Evolutionary conservation across 2,113 vertebrate genomes (phyloP), one percentile per base, ranked within the genome.

Genomic region (Myotis brandtii): DNA sequence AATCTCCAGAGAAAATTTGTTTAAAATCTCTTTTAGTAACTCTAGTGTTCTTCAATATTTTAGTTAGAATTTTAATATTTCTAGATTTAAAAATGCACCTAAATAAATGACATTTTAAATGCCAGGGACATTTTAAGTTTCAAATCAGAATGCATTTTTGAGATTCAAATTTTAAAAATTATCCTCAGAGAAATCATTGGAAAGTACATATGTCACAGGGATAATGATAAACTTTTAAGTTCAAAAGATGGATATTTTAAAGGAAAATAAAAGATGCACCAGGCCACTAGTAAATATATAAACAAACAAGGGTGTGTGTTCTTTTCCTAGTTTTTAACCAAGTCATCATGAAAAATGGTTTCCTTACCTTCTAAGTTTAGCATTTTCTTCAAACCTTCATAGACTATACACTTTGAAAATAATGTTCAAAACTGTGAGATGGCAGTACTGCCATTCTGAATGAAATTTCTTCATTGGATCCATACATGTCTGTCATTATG

Each of bases 31-130:
- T 21, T 89, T 54, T 73, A 84, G 66, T 81, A 90, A 92, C 34
- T 66, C 40, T 4, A 52, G 13, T 79, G 17, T 96, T 96, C 40
- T 87, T 91, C 48, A 84, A 76, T 46, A 40, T 88, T 62, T 94
- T 91, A 87, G 46, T 88, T 88, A 95, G 43, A 92, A 94, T 94
- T 90, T 81, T 83, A 70, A 56, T 95, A 17, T 96, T 94, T 88
- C 37, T 40, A 95, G 32, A 13, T 66, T 95, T 84, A 81, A 59
- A 94, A 84, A 88, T 95, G 3, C 5, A 87, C 23, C 37, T 93
- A 85, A 73, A 62, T 87, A 54, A 90, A 76, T 67, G 48, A 72
- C 73, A 73, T 69, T 95, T 40, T 90, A 90, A 89, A 91, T 94
- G 30, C 40, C 89, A 95, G 88, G 70, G n/a, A 88, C 70, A 87